Base-by-base conservation (phyloP, 2,113 vertebrate genomes). In the Brachypteracias leptosomus region DNA sequence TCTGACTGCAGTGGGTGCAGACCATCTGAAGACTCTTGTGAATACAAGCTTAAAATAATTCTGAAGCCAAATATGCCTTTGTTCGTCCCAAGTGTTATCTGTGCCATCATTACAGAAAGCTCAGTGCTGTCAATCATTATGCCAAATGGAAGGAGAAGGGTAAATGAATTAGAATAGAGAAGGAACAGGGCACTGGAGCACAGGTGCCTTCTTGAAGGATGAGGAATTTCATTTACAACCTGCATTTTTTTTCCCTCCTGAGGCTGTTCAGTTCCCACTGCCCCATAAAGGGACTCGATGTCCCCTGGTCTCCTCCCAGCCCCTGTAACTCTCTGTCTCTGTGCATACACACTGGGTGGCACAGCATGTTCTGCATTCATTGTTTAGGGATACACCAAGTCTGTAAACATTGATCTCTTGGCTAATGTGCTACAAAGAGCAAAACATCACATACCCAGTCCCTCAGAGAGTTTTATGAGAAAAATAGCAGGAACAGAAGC, bases 291-390 rank as follows among this genome's bases (percentile, higher is more conserved):
- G 35, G 47, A 17, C 12, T 11, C 3, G 31, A 15, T 54, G 49
- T 44, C 31, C 49, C 21, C 42, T 20, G n/a, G 21, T 77, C 31
- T 25, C 15, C 35, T 46, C 29, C 36, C 40, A n/a, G 36, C 22
- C 62, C 0, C 0, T 13, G 42, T 20, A 35, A 10, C 22, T 65
- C 25, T 35, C 49, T 5, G 4, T 12, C 33, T 10, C 29, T 7
- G 20, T 1, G 4, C 54, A 31, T 15, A 15, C 19, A 2, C 4
- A 19, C 38, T 35, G 0, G 0, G 25, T 7, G 66, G 33, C 65
- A 66, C 73, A 61, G 49, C 1, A 0, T 10, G 31, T 26, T 77
- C 57, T 2, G 4, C 51, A 59, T 31, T 10, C 47, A 31, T 6
- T 16, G 3, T 42, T 20, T 28, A 38, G 57, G 63, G 66, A 33